Evolutionary conservation across 2,113 vertebrate genomes (phyloP).

Genomic region (Sapayoa aenigma): DNA sequence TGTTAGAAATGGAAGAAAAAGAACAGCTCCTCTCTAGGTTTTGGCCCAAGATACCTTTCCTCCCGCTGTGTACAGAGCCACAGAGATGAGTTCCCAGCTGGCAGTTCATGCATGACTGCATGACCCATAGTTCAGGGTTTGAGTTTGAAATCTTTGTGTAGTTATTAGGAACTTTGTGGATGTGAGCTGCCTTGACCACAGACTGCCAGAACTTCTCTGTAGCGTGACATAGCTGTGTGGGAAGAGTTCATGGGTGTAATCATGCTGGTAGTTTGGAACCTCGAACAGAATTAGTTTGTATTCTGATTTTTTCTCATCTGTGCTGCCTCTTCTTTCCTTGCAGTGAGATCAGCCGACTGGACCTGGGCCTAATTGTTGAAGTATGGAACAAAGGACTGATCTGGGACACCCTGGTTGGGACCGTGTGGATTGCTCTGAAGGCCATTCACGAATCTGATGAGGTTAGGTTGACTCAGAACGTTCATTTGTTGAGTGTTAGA

Average conservation of each 20-base stretch:
- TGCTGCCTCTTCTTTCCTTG: conserved; percentile 11
- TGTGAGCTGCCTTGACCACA: not conserved
- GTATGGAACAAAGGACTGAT: conserved; percentile 99
- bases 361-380: conserved; percentile 95
- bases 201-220: not conserved
- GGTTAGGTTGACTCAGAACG: conserved; percentile 69
- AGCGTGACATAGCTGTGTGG: not conserved
- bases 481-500: not conserved
- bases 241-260: not conserved
- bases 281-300: not conserved
- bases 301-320: conserved; percentile 1
- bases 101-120: not conserved
- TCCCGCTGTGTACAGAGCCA: not conserved
- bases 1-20: not conserved
- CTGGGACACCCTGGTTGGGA: conserved; percentile 98
- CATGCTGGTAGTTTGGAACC: not conserved
- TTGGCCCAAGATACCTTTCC: not conserved
- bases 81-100: not conserved
- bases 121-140: not conserved
- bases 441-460: conserved; percentile 89
- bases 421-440: conserved; percentile 89
- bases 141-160: not conserved
- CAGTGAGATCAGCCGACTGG: conserved; percentile 95
- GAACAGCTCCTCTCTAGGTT: not conserved
- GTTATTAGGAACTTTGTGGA: not conserved